Evolutionary conservation across 2,888 invertebrate species (phyloP), one percentile per base, ranked within the genome.

Genomic region (Ommatoiulus sabulosus): DNA sequence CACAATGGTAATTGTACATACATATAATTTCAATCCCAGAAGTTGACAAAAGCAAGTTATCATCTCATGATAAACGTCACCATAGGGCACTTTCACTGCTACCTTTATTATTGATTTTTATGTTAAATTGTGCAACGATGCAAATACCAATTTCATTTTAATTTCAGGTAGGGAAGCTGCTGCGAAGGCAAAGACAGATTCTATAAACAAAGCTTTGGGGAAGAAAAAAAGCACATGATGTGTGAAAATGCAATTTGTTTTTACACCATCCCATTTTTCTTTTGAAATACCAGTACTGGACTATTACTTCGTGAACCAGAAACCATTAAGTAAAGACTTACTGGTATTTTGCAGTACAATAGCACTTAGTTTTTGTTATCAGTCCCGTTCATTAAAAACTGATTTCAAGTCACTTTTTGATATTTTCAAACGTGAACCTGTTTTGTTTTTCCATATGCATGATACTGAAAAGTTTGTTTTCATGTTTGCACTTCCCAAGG

Each of bases 151-250:
- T 87, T 17, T 87, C 3, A 35, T 87, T 84, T 35, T 80, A 17
- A 44, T 88, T 84, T 17, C 92, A 94, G 94, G 94, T 90, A 94
- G 93, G 91, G 95, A 95, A 91, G 93, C 94, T 86, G 95, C 94
- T 0, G 93, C 93, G 84, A 94, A 94, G 91, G 94, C 94, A 87
- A 95, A 95, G 91, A 93, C 94, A 10, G 95, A 95, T 89, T 93
- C 94, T 90, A 94, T 94, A 87, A 94, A 94, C 90, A 95, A 95
- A 92, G 95, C 95, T 10, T 92, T 95, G 87, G 95, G 95, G 72
- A 95, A 92, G 88, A 91, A 86, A 44, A 89, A 89, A 72, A 72
- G 44, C 24, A 84, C 44, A 43, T 84, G 84, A 84, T 63, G n/a
- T 5, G 63, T 63, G 15, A 5, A 3, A 17, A 63, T n/a, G 17